Evolutionary conservation across 2,113 vertebrate species (phyloP), one percentile per base, ranked within the genome.

Genomic region (Parus major): DNA sequence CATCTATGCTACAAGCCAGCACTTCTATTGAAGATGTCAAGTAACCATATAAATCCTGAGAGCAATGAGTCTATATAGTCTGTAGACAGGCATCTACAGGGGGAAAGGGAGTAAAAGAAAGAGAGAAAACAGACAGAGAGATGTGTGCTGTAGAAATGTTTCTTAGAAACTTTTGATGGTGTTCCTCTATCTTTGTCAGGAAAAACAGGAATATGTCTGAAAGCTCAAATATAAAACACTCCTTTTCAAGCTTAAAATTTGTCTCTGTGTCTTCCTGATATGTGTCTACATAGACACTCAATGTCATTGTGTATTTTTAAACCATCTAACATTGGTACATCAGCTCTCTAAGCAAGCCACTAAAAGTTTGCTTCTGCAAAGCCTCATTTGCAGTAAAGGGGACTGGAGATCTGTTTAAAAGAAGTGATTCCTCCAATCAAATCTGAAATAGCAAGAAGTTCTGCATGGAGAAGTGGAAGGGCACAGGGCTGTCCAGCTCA

Each of bases 181-280:
- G 60, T 57, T 92, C 50, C 42, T 95, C 85, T 91, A 28, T 60
- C 90, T 92, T 93, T 94, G 82, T 95, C 91, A 95, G 60, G 82
- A 63, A 87, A 93, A 93, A 27, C 46, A 91, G 44, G 79, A 95
- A 75, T 69, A 72, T 59, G 35, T 71, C 61, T 94, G 90, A 95
- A 96, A 79, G 63, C 36, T 95, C 53, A 31, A 56, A 56, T 78
- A 80, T 60, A 68, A 83, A 90, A 83, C 36, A 47, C 44, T 88
- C 36, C 44, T 33, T 83, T 66, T 90, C 3, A 7, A 86, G 36
- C 31, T 89, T 66, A 81, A 88, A 82, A 95, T 90, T 92, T 2
- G 65, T 53, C 81, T 91, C 15, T 36, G 4, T 65, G 24, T 70
- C 42, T 68, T 93, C 47, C 46, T 82, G 42, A n/a, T 95, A 60